phyloP scores from a whole-genome alignment of 1,140 invertebrate genomes.

The Zaprionus davidi region DNA sequence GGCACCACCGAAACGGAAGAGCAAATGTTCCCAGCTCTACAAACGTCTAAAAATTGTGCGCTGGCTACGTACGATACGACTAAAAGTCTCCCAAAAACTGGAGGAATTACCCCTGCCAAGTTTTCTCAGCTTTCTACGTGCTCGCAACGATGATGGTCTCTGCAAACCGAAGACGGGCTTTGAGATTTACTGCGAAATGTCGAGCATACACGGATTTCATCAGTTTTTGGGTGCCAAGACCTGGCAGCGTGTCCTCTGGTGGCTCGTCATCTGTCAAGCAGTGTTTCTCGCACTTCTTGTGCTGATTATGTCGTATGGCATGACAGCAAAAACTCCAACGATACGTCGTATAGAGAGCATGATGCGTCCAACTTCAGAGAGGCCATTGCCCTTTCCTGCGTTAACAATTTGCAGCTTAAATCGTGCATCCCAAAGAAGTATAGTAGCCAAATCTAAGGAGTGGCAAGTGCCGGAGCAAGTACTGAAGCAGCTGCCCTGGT shows the following conservation, averaged over 20 bases:
- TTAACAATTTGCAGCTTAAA: slow-evolving; percentile 87
- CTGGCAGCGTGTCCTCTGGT: slow-evolving; percentile 84
- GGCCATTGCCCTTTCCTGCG: slow-evolving; percentile 88
- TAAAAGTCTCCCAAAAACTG: slow-evolving; percentile 23
- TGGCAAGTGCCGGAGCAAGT: slow-evolving; percentile 10
- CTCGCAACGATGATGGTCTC: slow-evolving; percentile 68
- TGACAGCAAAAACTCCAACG: slow-evolving; percentile 81
- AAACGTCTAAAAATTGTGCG: slow-evolving; percentile 43
- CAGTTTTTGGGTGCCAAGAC: slow-evolving; percentile 68
- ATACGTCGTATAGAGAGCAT: slow-evolving; percentile 87
- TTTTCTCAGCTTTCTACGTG: slow-evolving; percentile 63
- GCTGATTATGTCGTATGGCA: slow-evolving; percentile 81
- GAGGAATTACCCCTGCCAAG: slow-evolving; percentile 44
- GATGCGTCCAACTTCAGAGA: slow-evolving; percentile 76
- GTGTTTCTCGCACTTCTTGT: slow-evolving; percentile 82
- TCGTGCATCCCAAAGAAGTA: slow-evolving; percentile 19
- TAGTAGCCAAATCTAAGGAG: slow-evolving; percentile 18
- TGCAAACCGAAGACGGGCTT: slow-evolving; percentile 74
- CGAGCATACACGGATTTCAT: slow-evolving; percentile 82
- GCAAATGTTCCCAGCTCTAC: background rate
- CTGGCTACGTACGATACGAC: slow-evolving; percentile 7
- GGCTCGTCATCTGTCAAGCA: slow-evolving; percentile 79
- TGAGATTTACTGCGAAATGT: slow-evolving; percentile 84
- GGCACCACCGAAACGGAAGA: background rate
- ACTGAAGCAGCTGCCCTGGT: slow-evolving; percentile 14